These are phyloP conservation scores for Anguilla megastoma DNA, from an alignment of 2,797 vertebrate species.

Conservation along the genomic window DNA sequence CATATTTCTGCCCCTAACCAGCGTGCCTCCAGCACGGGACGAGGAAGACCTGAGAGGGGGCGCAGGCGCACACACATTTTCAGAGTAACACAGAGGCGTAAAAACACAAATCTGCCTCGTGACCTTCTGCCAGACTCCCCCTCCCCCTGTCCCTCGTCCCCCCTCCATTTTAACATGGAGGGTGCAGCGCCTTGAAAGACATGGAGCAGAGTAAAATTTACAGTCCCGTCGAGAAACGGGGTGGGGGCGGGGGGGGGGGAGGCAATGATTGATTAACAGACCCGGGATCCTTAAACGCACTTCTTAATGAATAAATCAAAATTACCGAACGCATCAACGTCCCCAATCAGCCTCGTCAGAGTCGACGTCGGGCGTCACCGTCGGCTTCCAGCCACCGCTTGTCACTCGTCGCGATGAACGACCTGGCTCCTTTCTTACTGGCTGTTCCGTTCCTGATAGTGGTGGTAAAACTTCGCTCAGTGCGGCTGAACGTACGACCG, in stretches of 20 bases:
- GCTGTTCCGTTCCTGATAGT: neutral
- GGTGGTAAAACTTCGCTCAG: neutral
- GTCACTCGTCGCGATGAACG: neutral
- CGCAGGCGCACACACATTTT: neutral
- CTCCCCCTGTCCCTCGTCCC: neutral
- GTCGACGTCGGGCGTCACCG: neutral
- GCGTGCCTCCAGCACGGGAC: neutral
- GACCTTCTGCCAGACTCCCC: neutral
- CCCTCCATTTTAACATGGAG: neutral
- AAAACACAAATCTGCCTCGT: constrained; percentile 37
- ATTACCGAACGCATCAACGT: neutral
- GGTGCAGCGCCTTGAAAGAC: constrained; percentile 13
- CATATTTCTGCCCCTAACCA: constrained; percentile 15
- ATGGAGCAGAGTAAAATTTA: neutral
- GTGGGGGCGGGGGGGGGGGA: neutral
- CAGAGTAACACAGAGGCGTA: constrained; percentile 24
- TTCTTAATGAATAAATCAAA: constrained; percentile 24
- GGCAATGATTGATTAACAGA: constrained; percentile 28
- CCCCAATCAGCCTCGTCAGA: neutral
- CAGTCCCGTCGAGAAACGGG: neutral
- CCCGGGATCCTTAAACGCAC: constrained; percentile 31
- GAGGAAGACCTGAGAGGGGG: neutral
- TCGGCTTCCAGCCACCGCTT: neutral
- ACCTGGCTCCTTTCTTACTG: neutral
- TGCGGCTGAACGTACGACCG: neutral